A percentile compares a stretch with the other conserved stretches of the same genome.
Conservation (phyloP, 1,140 invertebrate species). For the Drosophila setifemur region DNA sequence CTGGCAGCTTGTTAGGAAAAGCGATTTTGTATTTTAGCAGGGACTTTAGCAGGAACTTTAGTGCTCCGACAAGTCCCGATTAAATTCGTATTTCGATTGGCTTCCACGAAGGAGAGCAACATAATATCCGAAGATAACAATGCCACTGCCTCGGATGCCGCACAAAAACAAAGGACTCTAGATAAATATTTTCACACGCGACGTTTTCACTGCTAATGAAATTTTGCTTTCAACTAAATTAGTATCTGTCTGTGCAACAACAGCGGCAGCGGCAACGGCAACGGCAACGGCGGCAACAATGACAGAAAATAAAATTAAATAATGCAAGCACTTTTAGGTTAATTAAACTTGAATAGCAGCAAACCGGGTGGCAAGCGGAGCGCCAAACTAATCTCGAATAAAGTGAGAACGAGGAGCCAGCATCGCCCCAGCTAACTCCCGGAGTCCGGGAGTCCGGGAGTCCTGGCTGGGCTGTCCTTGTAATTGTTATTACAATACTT, state of each 20-base stretch:
- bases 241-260: conserved; percentile 42
- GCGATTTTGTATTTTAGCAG: neutral
- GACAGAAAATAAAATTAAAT: conserved; percentile 76
- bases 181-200: conserved; percentile 79
- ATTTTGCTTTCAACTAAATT: conserved; percentile 78
- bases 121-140: conserved; percentile 22
- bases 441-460: conserved; percentile 18
- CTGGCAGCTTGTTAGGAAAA: neutral
- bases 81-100: conserved; percentile 24
- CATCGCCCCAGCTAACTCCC: conserved; percentile 2
- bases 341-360: conserved; percentile 76
- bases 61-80: too few relatives aligned
- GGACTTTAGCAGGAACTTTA: too few relatives aligned
- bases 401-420: conserved; percentile 27
- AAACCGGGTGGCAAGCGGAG: conserved; percentile 61
- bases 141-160: conserved; percentile 25
- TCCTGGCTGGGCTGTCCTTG: conserved; percentile 36
- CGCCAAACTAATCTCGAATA: conserved; percentile 58
- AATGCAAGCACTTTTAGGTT: conserved; percentile 80
- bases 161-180: conserved; percentile 63
- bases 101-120: conserved; percentile 6
- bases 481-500: conserved; percentile 78
- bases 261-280: conserved; percentile 43
- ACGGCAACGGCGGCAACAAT: conserved; percentile 37
- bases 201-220: conserved; percentile 75